phyloP scores from a whole-genome alignment of 1,140 invertebrate species.

The Neodiprion pinetum region DNA sequence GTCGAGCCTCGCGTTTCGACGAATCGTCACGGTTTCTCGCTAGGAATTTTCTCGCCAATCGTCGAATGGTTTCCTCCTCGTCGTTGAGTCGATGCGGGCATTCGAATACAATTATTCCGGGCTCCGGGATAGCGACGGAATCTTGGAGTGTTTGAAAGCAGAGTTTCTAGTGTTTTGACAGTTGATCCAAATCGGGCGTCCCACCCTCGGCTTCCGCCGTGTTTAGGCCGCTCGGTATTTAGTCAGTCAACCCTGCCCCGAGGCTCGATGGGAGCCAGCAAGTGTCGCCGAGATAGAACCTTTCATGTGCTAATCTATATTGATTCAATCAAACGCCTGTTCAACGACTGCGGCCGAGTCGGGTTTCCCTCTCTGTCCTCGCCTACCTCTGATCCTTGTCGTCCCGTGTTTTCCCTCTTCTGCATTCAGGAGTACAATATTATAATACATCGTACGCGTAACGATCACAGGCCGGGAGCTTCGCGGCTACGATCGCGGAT shows the following conservation, averaged over 20 bases:
- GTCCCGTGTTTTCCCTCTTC: too few species aligned
- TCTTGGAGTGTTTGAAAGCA: constrained; percentile 31
- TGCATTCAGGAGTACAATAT: too few species aligned
- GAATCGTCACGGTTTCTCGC: too few species aligned
- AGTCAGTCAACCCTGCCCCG: constrained; percentile 60
- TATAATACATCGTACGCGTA: too few species aligned
- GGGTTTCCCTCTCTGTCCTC: background rate
- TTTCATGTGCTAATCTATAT: constrained; percentile 55
- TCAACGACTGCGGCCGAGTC: background rate
- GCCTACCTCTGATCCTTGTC: background rate
- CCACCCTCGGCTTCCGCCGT: constrained; percentile 53
- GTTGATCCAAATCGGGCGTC: constrained; percentile 44
- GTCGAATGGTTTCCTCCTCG: too few species aligned
- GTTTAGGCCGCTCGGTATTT: constrained; percentile 59
- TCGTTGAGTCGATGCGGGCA: too few species aligned
- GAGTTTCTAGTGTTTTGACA: constrained; percentile 55
- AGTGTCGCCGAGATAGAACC: constrained; percentile 44
- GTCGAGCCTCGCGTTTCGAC: too few species aligned
- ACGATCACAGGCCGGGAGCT: too few species aligned
- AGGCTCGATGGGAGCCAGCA: constrained; percentile 61
- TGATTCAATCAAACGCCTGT: constrained; percentile 47
- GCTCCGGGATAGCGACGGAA: too few species aligned
- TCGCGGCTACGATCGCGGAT: too few species aligned
- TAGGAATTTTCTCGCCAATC: too few species aligned
- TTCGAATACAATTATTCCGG: too few species aligned